Percentiles rank a stretch among this genome's conserved stretches.
Conservation (phyloP, 2,888 invertebrate species). For the Gandaritis pyraliata region DNA sequence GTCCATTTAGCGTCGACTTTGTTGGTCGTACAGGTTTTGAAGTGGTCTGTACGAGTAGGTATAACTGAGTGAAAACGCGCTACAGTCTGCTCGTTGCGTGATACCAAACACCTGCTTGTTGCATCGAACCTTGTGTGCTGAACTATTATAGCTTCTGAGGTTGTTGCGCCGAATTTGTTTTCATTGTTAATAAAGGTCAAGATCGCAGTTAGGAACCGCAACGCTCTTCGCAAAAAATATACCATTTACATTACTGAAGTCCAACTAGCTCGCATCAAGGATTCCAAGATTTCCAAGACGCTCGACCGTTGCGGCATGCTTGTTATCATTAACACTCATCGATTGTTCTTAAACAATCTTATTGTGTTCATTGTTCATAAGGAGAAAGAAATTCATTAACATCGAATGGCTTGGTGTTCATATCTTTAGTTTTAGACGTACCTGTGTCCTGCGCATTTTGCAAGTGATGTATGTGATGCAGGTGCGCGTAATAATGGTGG, state of each 20-base stretch:
- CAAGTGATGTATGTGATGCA: conserved; percentile 88
- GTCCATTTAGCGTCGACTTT: conserved; percentile 60
- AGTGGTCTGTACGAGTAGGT: conserved; percentile 57
- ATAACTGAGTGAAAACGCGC: conserved; percentile 71
- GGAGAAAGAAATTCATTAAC: conserved; percentile 53
- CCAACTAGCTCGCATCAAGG: conserved; percentile 52
- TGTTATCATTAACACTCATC: conserved; percentile 72
- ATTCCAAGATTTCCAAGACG: conserved; percentile 54
- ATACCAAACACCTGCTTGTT: conserved; percentile 71
- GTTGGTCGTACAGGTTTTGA: conserved; percentile 62
- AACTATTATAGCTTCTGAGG: conserved; percentile 56
- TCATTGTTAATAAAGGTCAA: conserved; percentile 70
- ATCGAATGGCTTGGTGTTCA: conserved; percentile 37
- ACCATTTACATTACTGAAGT: conserved; percentile 49
- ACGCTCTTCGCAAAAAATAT: conserved; percentile 50
- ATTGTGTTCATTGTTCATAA: conserved; percentile 69
- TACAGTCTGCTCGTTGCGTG: conserved; percentile 65
- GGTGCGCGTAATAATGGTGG: conserved; percentile 89
- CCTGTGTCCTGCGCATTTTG: conserved; percentile 87
- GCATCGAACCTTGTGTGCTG: conserved; percentile 64
- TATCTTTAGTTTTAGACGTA: conserved; percentile 53
- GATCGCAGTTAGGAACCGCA: conserved; percentile 51
- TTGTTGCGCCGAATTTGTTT: conserved; percentile 58
- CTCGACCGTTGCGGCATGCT: conserved; percentile 52
- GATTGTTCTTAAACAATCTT: conserved; percentile 68